Evolutionary conservation across 2,797 vertebrate species (phyloP).

Genomic region (Eidolon dupreanum): DNA sequence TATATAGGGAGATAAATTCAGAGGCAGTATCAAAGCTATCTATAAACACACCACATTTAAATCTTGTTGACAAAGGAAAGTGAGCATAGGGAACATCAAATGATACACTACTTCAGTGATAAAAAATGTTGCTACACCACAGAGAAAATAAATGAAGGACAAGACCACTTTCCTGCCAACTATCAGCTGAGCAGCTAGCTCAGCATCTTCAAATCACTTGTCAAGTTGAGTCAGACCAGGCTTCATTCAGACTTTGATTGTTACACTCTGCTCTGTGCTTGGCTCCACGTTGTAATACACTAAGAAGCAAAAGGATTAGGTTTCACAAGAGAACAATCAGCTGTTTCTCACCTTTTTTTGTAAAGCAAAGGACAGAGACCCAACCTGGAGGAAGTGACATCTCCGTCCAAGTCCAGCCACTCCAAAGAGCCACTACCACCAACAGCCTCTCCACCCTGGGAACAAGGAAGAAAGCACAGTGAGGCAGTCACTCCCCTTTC

Average conservation of each 20-base stretch:
- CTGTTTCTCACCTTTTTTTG: conserved; percentile 82
- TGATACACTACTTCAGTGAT: not conserved
- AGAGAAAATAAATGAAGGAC: not conserved
- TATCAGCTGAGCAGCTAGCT: not conserved
- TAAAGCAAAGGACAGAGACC: conserved; percentile 76
- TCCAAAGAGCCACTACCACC: conserved; percentile 84
- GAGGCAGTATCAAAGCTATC: not conserved
- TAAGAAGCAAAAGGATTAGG: not conserved
- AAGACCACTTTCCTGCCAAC: not conserved
- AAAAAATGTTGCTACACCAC: not conserved
- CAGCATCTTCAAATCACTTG: not conserved
- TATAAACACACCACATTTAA: not conserved
- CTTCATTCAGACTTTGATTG: not conserved
- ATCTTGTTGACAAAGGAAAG: not conserved
- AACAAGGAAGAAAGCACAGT: conserved; percentile 19
- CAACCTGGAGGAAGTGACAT: conserved; percentile 61
- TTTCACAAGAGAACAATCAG: not conserved
- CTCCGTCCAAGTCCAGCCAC: conserved; percentile 87
- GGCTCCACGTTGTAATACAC: not conserved
- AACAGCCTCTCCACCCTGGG: conserved; percentile 88
- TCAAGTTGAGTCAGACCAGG: not conserved
- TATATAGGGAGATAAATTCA: not conserved
- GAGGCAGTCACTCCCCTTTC: conserved; percentile 78
- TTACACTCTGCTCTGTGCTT: not conserved
- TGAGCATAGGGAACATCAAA: not conserved